Base-by-base conservation (phyloP, 2,113 vertebrate genomes). In the Corynorhinus townsendii region DNA sequence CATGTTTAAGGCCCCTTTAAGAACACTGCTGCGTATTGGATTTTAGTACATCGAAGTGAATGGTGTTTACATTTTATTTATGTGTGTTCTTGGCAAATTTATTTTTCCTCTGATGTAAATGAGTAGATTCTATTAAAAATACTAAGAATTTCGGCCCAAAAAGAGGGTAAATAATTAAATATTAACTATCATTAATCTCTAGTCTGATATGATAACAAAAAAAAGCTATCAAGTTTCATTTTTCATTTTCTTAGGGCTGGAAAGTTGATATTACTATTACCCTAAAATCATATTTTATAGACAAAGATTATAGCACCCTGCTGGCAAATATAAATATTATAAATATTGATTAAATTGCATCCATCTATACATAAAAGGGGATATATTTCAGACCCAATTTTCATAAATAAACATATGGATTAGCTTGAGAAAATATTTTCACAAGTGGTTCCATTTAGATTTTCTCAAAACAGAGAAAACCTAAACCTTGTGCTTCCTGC, bases 351-450 rank as follows among this genome's bases (percentile, higher is more conserved):
- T 91, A 89, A 90, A 56, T 2, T 76, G 12, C 22, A 83, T 66
- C 22, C 30, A 22, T 68, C 38, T 2, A 79, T 73, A 24, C 59
- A 38, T 69, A 11, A 3, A 87, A 73, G 20, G 12, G 11, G 9
- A 79, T 68, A 79, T 43, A 26, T 75, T 90, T 92, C 26, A 85
- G 52, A 91, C 1, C 7, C 33, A 90, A 19, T 90, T 94, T 5
- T 59, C 15, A 49, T 66, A 83, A 87, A 40, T 71, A 56, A 75
- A 89, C 3, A 62, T n/a, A 49, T n/a, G 19, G 10, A 91, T 59
- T 83, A 92, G 5, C 22, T 72, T 68, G 9, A 94, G 12, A 93
- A 75, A 83, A 45, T 83, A 90, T 56, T 93, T 80, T 92, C 66
- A 22, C 3, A 75, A 64, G 40, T 62, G 11, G 2, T 77, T 86